A percentile compares a stretch with the other conserved stretches of the same genome.
These are phyloP conservation scores for Hypomecis atomaria DNA, from an alignment of 2,888 invertebrate genomes.

Conservation along the genomic window DNA sequence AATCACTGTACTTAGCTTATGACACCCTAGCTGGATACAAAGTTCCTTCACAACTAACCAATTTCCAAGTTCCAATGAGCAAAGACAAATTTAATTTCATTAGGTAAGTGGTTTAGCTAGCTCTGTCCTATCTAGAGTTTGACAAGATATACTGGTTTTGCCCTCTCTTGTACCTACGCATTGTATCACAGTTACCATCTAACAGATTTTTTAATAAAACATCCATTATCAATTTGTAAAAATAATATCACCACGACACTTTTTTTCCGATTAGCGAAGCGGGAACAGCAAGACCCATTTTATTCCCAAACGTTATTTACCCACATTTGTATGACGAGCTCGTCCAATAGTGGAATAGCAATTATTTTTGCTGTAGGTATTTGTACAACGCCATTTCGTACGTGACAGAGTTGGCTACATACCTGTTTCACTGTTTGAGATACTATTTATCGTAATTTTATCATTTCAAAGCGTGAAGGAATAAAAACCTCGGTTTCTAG, in stretches of 20 bases:
- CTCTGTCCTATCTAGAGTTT: no score
- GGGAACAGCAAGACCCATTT: slow-evolving; percentile 10
- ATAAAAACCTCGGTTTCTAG: slow-evolving; percentile 22
- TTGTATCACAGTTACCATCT: no score
- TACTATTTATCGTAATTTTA: slow-evolving; percentile 37
- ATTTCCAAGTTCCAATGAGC: no score
- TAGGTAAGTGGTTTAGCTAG: no score
- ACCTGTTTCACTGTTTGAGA: slow-evolving; percentile 32
- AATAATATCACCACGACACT: not conserved
- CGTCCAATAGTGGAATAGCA: slow-evolving; percentile 35
- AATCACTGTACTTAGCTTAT: no score
- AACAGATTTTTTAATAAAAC: no score
- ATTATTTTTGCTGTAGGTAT: slow-evolving; percentile 34
- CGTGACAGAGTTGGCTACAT: slow-evolving; percentile 34
- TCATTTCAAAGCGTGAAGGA: slow-evolving; percentile 36
- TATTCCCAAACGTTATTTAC: slow-evolving; percentile 30
- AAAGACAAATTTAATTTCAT: no score
- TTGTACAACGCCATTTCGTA: slow-evolving; percentile 32
- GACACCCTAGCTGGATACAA: no score
- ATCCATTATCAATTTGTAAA: not conserved
- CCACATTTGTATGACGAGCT: slow-evolving; percentile 35
- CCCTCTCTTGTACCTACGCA: no score
- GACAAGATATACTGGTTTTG: no score
- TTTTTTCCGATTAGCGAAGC: not conserved
- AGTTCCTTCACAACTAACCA: no score